Conservation (phyloP, 2,888 invertebrate species). For the Drosophila bunnanda region DNA sequence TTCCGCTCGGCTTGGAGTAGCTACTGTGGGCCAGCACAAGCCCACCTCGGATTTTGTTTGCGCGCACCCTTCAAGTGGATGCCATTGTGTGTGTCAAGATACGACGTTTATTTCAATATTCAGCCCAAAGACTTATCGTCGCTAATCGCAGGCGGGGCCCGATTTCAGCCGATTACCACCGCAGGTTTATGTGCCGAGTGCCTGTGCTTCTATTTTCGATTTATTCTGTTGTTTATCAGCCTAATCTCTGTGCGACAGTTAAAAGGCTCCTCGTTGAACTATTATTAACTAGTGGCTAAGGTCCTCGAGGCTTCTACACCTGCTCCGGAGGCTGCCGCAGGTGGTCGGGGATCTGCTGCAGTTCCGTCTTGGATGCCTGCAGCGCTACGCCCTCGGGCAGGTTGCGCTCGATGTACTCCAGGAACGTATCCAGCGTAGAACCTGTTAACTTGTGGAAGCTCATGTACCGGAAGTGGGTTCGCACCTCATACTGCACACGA, state of each 20-base stretch:
- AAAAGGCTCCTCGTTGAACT: conserved; percentile 17
- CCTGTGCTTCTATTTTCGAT: conserved; percentile 12
- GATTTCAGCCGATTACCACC: neutral
- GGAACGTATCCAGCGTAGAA: conserved; percentile 96
- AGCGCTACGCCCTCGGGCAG: conserved; percentile 98
- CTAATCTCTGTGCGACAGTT: conserved; percentile 46
- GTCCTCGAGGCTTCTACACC: conserved; percentile 47
- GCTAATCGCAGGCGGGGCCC: conserved; percentile 39
- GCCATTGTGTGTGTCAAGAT: conserved; percentile 57
- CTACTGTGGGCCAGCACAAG: conserved; percentile 42
- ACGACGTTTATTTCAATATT: conserved; percentile 38
- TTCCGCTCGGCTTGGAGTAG: conserved; percentile 24
- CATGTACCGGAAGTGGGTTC: conserved; percentile 95
- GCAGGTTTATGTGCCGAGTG: conserved; percentile 1
- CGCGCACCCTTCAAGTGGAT: conserved; percentile 41
- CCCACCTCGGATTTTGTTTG: conserved; percentile 53
- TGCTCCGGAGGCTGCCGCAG: conserved; percentile 85
- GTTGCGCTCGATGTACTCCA: conserved; percentile 98
- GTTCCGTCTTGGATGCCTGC: conserved; percentile 92
- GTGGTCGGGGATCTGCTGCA: conserved; percentile 86
- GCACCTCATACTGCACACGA: conserved; percentile 96
- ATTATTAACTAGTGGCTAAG: conserved; percentile 8
- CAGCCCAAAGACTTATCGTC: conserved; percentile 49
- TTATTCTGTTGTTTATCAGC: conserved; percentile 41
- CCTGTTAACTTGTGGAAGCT: conserved; percentile 94